Conservation (phyloP, 2,797 vertebrate species). For the Sebastes hubbsi region DNA sequence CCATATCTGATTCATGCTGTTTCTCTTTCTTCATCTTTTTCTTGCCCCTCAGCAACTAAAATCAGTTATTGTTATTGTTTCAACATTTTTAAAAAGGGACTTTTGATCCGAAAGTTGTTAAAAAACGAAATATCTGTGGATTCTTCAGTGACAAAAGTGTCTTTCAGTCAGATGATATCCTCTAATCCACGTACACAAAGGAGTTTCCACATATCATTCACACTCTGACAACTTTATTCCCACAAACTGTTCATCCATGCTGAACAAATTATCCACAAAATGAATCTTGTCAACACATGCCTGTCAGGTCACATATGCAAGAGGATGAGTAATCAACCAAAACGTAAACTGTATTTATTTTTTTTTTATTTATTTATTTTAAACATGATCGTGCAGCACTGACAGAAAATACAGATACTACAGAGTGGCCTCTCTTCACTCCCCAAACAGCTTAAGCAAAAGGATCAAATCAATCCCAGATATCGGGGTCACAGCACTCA, state of each 20-base stretch:
- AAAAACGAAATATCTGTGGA: neutral
- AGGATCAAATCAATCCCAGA: neutral
- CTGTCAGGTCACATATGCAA: conserved; percentile 35
- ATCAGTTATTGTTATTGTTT: neutral
- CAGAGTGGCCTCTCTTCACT: conserved; percentile 2
- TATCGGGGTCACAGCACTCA: neutral
- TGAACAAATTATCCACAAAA: conserved; percentile 10
- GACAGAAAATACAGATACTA: neutral
- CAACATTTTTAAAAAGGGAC: neutral
- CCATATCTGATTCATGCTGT: neutral
- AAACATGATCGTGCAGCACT: neutral
- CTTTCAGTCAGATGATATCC: neutral
- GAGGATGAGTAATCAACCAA: conserved; percentile 5
- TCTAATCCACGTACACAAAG: neutral
- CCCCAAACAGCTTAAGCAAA: conserved; percentile 15
- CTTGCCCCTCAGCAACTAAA: neutral
- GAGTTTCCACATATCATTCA: neutral
- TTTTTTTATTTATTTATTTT: conserved; percentile 27
- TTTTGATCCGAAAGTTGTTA: neutral
- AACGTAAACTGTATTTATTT: conserved; percentile 25
- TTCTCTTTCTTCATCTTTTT: neutral
- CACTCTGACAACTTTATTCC: conserved; percentile 12
- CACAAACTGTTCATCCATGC: conserved; percentile 30
- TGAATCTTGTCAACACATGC: neutral
- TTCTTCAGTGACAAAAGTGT: neutral